These are phyloP conservation scores for Scaptomyza hsui DNA, from an alignment of 1,140 invertebrate genomes.

Conservation along the genomic window DNA sequence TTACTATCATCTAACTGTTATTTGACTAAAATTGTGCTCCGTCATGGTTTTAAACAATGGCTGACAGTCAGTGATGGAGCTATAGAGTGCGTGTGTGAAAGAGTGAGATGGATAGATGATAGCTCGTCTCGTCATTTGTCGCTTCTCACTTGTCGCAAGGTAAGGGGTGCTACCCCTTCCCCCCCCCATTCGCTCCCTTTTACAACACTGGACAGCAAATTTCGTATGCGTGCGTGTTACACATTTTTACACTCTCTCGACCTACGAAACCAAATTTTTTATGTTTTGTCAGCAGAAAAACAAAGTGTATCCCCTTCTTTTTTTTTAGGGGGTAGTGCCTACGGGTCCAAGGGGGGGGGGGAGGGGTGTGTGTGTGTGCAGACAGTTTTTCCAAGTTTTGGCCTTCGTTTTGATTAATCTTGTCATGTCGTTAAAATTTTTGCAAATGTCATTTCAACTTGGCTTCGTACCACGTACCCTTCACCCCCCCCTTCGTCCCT, in stretches of 20 bases:
- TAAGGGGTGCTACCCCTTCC: neutral
- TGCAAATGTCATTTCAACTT: conserved; percentile 71
- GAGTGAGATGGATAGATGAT: conserved; percentile 12
- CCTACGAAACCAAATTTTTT: conserved; percentile 42
- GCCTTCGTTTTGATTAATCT: conserved; percentile 70
- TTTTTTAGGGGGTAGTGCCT: neutral
- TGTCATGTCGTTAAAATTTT: conserved; percentile 74
- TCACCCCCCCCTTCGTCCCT: neutral
- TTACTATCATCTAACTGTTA: neutral
- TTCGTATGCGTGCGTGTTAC: conserved; percentile 69
- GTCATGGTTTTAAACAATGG: conserved; percentile 62
- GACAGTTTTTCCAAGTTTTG: conserved; percentile 26
- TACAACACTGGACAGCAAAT: conserved; percentile 39
- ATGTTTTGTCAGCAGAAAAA: conserved; percentile 68
- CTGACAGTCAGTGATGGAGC: neutral
- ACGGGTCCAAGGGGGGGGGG: neutral
- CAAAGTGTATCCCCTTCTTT: conserved; percentile 21
- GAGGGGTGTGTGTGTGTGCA: conserved; percentile 8
- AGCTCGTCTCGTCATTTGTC: conserved; percentile 16
- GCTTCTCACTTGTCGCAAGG: conserved; percentile 21
- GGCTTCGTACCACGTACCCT: conserved; percentile 22
- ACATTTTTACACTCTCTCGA: conserved; percentile 43
- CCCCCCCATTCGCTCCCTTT: too few species aligned
- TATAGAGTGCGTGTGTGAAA: neutral
- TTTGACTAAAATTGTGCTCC: conserved; percentile 41